These are phyloP conservation scores for Pteronotus mesoamericanus DNA, from an alignment of 2,797 vertebrate species.

Conservation along the genomic window DNA sequence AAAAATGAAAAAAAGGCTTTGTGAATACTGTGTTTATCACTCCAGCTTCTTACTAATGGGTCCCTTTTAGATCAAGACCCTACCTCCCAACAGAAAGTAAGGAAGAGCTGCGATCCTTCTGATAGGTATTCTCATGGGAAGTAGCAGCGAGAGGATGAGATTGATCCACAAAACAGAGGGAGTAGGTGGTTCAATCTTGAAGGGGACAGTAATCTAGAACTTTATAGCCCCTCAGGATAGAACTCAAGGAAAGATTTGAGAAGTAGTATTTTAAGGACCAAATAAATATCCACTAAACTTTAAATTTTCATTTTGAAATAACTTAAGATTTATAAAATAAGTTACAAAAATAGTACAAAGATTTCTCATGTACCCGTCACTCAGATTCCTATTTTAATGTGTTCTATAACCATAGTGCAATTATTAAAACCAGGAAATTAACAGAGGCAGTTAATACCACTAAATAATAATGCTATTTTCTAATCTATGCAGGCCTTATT, in stretches of 20 bases:
- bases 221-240: background rate
- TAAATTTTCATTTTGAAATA: constrained; percentile 20
- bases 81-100: background rate
- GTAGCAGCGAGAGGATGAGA: background rate
- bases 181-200: background rate
- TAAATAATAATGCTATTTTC: background rate
- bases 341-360: background rate
- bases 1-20: background rate
- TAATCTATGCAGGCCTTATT: background rate
- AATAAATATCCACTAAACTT: background rate
- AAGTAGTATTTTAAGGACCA: background rate
- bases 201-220: background rate
- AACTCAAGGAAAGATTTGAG: background rate
- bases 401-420: background rate
- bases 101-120: background rate
- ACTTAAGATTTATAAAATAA: background rate
- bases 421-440: constrained; percentile 14
- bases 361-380: background rate
- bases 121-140: background rate
- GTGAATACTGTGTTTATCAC: background rate
- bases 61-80: background rate
- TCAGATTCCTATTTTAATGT: background rate
- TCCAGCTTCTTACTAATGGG: background rate
- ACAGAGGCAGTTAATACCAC: background rate
- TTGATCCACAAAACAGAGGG: background rate